phyloP scores from a whole-genome alignment of 2,113 vertebrate genomes.

The Melospiza melodia region DNA sequence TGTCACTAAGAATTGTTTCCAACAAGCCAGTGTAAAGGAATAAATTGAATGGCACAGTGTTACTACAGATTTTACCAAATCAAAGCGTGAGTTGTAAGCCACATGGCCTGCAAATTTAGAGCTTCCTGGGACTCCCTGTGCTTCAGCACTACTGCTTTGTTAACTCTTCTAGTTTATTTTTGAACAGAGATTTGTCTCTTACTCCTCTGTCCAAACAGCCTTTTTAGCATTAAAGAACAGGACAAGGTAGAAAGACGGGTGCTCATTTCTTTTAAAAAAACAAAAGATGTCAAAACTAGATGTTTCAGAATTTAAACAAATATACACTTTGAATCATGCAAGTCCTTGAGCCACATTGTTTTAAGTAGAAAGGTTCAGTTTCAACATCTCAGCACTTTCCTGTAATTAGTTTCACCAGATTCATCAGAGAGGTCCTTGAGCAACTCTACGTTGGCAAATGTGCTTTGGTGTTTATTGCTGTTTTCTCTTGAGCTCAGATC shows the following conservation, averaged over 20 bases:
- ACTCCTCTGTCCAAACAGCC: not conserved
- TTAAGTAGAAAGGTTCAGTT: not conserved
- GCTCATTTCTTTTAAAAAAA: not conserved
- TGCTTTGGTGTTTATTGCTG: not conserved
- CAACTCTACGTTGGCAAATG: not conserved
- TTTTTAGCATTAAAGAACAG: not conserved
- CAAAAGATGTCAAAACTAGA: not conserved
- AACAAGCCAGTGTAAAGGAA: not conserved
- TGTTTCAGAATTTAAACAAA: not conserved
- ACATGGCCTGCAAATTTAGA: not conserved
- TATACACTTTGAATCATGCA: not conserved
- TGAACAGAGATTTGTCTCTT: not conserved
- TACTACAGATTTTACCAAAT: not conserved
- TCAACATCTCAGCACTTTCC: not conserved
- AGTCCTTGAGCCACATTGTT: not conserved
- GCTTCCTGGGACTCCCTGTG: not conserved
- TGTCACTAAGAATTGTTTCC: not conserved
- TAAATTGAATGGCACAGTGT: not conserved
- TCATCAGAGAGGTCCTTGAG: not conserved
- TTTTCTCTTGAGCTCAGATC: constrained; percentile 1
- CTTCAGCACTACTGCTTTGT: not conserved
- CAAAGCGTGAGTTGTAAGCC: not conserved
- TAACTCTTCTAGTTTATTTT: not conserved
- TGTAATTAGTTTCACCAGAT: not conserved
- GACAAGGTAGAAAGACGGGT: fast-evolving